Evolutionary conservation across 2,113 vertebrate species (phyloP).

Genomic region (Suncus etruscus): DNA sequence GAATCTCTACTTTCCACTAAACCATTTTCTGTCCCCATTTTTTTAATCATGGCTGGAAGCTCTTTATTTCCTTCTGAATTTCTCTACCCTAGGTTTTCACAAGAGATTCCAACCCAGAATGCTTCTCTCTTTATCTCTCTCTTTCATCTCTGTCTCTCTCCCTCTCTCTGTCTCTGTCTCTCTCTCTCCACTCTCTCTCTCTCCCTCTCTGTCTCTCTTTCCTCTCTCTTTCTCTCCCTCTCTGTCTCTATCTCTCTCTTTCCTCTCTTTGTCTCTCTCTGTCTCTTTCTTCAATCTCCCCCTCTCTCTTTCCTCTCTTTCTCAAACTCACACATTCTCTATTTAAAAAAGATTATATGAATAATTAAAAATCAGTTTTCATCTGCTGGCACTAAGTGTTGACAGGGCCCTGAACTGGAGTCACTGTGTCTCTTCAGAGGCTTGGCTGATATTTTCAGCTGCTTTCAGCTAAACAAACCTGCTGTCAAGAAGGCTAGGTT

Average conservation of each 20-base stretch:
- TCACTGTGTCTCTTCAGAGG: constrained; percentile 36
- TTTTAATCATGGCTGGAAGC: not conserved
- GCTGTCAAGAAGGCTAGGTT: constrained; percentile 18
- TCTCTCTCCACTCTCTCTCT: no score
- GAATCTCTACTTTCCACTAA: not conserved
- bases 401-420: not conserved
- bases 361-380: constrained; percentile 62
- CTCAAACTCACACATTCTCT: not conserved
- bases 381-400: constrained; percentile 4
- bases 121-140: not conserved
- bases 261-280: no score
- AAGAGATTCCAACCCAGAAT: constrained; percentile 49
- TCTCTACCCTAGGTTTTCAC: constrained; percentile 20
- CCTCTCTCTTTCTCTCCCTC: no score
- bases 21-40: not conserved
- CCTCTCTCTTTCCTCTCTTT: no score
- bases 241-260: no score
- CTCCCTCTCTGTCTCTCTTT: no score
- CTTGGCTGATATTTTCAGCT: constrained; percentile 4
- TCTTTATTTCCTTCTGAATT: constrained; percentile 8
- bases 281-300: no score
- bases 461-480: constrained; percentile 42
- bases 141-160: no score
- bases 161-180: no score
- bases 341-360: constrained; percentile 46